Evolutionary conservation across 2,113 vertebrate genomes (phyloP), one percentile per base, ranked within the genome.

Genomic region (Prinia subflava): DNA sequence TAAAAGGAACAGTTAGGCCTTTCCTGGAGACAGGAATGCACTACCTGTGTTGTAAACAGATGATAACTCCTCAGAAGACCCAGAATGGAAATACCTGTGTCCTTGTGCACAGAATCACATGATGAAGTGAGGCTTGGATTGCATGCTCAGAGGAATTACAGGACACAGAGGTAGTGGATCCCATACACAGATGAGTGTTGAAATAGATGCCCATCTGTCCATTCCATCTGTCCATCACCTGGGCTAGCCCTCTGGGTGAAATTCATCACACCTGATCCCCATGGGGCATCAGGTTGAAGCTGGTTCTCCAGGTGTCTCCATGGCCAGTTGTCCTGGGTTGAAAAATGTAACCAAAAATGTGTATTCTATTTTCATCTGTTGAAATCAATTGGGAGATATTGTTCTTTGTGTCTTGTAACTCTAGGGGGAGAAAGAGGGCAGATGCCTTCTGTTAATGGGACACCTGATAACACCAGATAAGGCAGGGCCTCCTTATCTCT

Each of bases 161-260:
- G 20, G 76, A 33, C 33, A 65, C 4, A 69, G 13, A 68, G 5
- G 10, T 11, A 12, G 15, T 33, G 35, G 89, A 64, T 68, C 14
- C 14, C 13, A 46, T 15, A 20, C 39, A n/a, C 18, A 60, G 6
- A 35, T 0, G 0, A 5, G 2, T 52, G 25, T 70, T 53, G 49
- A 69, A 81, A 81, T 57, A 25, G 11, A 35, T 92, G 20, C 8
- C 15, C n/a, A 50, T 49, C 17, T 68, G 21, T 52, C 16, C 62
- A 63, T 41, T 2, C 76, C 23, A 44, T 20, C 35, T 64, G 20
- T 37, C 23, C 17, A 28, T 31, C 23, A n/a, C 21, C 44, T 83
- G 30, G 9, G 6, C 47, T 75, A 84, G 30, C 3, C 9, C 20
- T 89, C 8, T 53, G 22, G 5, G 42, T 65, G 46, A 25, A 83